Base-by-base conservation (phyloP, 1,140 invertebrate species). In the Rhyzopertha dominica region DNA sequence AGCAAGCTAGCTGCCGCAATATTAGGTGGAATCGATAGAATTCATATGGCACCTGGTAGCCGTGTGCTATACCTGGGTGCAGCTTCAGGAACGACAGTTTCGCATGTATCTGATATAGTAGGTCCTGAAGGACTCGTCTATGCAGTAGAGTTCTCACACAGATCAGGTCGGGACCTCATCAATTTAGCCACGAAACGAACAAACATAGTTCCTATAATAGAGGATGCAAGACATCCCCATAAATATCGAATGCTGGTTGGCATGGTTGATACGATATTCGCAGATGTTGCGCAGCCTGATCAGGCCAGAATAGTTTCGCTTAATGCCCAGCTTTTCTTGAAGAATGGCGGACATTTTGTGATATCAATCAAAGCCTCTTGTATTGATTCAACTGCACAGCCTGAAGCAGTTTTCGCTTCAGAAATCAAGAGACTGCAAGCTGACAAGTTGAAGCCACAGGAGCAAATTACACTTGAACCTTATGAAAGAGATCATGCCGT, bases 351-450 rank as follows among this genome's bases (percentile, higher is more conserved):
- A 24, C 89, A 98, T 64, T 95, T 96, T 66, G 94, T 99, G 38
- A 99, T 99, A 61, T 99, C 96, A 8, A 99, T 99, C 56, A 99
- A 99, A 85, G 96, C 96, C 0, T 98, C 95, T 61, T 99, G 96
- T 72, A 97, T 99, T 67, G 97, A 99, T 67, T 97, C 93, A 0
- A 98, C 95, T 9, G 96, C 97, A 4, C 85, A 90, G 61, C 90
- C 96, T 0, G 95, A 98, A 71, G 92, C 93, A 37, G 96, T 99
- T 5, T 99, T 99, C 72, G 94, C 95, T 5, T 78, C 87, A 0
- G 96, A 99, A 80, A 90, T 98, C 0, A 94, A 97, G 60, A 98
- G 98, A 75, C 71, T 99, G 51, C 82, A 94, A 65, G 77, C 82
- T 0, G 95, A 99, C 55, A 96, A 96, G 67, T 73, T 99, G 44